Percentiles rank a stretch among this genome's conserved stretches.
These are phyloP conservation scores for Rhynchonycteris naso DNA, from an alignment of 2,797 vertebrate genomes.

Conservation along the genomic window DNA sequence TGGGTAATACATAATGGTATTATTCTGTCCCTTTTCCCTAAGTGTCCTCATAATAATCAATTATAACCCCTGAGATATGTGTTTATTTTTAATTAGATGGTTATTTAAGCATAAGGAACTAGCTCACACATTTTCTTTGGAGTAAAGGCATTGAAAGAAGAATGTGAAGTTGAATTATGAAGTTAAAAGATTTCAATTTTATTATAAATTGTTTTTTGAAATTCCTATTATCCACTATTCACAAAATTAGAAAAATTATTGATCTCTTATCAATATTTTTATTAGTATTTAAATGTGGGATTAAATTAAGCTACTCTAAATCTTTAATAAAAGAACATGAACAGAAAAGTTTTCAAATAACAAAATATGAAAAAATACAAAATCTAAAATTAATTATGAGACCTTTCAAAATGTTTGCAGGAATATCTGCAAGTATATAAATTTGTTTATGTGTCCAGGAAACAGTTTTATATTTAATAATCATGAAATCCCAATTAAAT, in stretches of 20 bases:
- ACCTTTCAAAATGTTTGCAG: neutral
- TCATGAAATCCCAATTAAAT: constrained; percentile 26
- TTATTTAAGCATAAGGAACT: neutral
- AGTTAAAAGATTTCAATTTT: neutral
- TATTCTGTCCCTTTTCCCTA: neutral
- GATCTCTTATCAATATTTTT: neutral
- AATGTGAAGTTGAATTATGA: neutral
- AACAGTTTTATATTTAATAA: constrained; percentile 17
- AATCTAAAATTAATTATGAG: neutral
- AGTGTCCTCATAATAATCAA: neutral
- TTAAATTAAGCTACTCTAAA: neutral
- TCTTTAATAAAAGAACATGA: neutral
- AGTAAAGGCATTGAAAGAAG: neutral
- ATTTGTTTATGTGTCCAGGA: neutral
- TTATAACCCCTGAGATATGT: neutral
- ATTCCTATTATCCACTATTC: neutral
- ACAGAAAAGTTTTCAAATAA: neutral
- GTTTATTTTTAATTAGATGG: neutral
- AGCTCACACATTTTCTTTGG: neutral
- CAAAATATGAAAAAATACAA: neutral
- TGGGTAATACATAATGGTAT: neutral
- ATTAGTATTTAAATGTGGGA: neutral
- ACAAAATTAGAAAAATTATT: neutral
- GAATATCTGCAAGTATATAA: neutral
- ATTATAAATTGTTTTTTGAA: neutral